Evolutionary conservation across 2,888 invertebrate genomes (phyloP).

Genomic region (Rhodophaea formosa): DNA sequence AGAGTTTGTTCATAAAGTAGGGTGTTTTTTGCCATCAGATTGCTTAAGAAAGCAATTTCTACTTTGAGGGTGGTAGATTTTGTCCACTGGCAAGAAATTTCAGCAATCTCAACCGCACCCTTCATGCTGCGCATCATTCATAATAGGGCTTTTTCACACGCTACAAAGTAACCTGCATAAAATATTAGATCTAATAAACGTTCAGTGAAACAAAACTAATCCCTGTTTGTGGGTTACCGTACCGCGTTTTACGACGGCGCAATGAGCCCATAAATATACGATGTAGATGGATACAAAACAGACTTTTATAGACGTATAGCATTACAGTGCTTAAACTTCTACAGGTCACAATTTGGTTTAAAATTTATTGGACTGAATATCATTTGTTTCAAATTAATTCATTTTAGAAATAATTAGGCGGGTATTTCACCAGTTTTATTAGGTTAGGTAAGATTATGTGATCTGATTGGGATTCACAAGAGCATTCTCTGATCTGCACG

Average conservation of each 20-base stretch:
- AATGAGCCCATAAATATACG: constrained; percentile 21
- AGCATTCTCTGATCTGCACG: too few relatives aligned
- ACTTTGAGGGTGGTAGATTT: too few relatives aligned
- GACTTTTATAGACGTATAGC: constrained; percentile 24
- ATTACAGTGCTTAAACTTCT: constrained; percentile 15
- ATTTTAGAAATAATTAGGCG: too few relatives aligned
- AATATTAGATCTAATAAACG: constrained; percentile 4
- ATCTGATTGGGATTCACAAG: too few relatives aligned
- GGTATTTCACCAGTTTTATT: too few relatives aligned
- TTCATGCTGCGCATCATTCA: too few relatives aligned
- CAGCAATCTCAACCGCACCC: too few relatives aligned
- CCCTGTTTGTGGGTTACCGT: constrained; percentile 8
- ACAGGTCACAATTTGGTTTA: background rate
- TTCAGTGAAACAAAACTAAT: constrained; percentile 17
- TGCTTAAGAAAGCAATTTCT: too few relatives aligned
- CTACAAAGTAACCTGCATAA: constrained; percentile 10
- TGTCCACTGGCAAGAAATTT: too few relatives aligned
- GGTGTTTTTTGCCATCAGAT: too few relatives aligned
- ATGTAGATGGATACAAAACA: constrained; percentile 22
- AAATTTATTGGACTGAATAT: background rate
- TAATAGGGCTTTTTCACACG: background rate
- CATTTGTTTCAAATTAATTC: background rate
- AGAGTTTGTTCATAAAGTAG: too few relatives aligned
- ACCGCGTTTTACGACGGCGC: constrained; percentile 17
- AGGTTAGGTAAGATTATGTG: too few relatives aligned